phyloP scores from a whole-genome alignment of 2,113 vertebrate genomes.

The Stegostoma tigrinum region DNA sequence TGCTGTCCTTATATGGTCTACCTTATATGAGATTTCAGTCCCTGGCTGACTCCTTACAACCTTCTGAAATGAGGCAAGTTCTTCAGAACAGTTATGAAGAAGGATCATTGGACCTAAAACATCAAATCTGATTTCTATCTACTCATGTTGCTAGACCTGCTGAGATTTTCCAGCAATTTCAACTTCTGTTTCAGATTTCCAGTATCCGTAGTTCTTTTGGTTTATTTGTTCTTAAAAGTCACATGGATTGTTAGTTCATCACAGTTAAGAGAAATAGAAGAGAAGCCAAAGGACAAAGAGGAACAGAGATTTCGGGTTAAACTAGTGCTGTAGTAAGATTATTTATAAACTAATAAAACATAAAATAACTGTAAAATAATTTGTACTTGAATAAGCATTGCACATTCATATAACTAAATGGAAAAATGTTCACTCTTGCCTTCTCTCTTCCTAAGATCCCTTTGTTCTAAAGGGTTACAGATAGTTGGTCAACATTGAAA shows the following conservation, averaged over 20 bases:
- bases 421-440: neutral
- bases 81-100: too few relatives aligned
- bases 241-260: neutral
- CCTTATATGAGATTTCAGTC: too few relatives aligned
- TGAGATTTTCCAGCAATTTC: too few relatives aligned
- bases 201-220: too few relatives aligned
- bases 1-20: too few relatives aligned
- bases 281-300: neutral
- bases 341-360: neutral
- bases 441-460: neutral
- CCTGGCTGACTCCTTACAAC: too few relatives aligned
- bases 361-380: neutral
- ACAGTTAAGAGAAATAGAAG: neutral
- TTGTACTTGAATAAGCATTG: neutral
- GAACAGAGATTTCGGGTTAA: neutral
- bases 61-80: too few relatives aligned
- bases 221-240: neutral
- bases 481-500: neutral
- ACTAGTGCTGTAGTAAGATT: neutral
- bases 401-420: neutral
- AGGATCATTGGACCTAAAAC: too few relatives aligned
- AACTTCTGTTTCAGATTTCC: too few relatives aligned
- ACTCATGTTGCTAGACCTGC: too few relatives aligned
- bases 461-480: neutral
- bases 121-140: too few relatives aligned